These are phyloP conservation scores for Catalaphyllia jardinei DNA, from an alignment of 64 coral and sea anemone species.

Conservation along the genomic window DNA sequence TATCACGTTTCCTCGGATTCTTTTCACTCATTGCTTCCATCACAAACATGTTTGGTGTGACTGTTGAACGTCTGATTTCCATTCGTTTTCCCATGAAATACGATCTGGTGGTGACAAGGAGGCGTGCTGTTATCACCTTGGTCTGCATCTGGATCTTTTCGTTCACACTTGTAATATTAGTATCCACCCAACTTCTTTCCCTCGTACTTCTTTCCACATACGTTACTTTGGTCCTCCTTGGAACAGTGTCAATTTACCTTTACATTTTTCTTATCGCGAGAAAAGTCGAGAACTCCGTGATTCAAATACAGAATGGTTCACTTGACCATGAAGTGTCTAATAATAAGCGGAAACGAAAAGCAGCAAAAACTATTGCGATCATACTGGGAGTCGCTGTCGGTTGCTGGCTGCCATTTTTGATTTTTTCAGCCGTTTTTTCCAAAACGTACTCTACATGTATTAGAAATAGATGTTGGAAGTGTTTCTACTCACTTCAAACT, in stretches of 20 bases:
- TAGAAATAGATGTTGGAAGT: not conserved
- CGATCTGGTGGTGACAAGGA: constrained; percentile 2
- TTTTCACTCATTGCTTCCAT: constrained; percentile 27
- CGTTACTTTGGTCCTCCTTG: not conserved
- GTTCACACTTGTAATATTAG: not conserved
- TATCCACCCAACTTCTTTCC: not conserved
- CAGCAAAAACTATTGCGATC: constrained; percentile 34
- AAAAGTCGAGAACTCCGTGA: not conserved
- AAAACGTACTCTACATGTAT: not conserved
- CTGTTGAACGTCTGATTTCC: constrained; percentile 27
- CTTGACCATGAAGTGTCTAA: not conserved
- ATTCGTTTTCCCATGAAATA: constrained; percentile 40
- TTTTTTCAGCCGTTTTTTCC: not conserved
- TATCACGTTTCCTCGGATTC: constrained; percentile 3
- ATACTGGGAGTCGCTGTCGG: not conserved
- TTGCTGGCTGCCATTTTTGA: constrained; percentile 28
- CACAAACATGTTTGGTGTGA: constrained; percentile 39
- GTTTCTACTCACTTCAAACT: not conserved
- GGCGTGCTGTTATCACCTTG: not conserved
- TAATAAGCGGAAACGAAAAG: not conserved
- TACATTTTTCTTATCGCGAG: constrained; percentile 33
- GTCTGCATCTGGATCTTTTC: constrained; percentile 31
- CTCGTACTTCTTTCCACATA: not conserved
- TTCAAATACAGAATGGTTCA: not conserved
- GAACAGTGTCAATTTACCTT: constrained; percentile 26